Conservation (phyloP, 2,797 vertebrate species). For the Diceros bicornis region DNA sequence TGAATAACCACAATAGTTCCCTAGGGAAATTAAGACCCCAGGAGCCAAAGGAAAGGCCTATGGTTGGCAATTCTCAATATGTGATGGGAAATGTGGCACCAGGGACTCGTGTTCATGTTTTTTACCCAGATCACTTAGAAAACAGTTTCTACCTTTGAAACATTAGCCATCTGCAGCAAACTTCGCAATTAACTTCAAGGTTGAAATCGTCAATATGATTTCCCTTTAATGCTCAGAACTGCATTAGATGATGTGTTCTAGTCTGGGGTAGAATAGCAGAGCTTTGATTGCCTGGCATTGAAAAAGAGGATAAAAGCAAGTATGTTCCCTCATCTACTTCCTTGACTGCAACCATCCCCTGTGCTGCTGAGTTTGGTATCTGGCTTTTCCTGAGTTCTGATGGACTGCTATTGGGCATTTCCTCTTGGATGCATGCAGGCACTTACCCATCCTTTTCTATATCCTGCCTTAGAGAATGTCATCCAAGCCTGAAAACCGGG, state of each 20-base stretch:
- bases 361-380: background rate
- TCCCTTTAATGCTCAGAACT: slow-evolving; percentile 48
- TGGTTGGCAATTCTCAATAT: background rate
- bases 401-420: background rate
- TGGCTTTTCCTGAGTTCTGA: background rate
- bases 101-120: slow-evolving; percentile 35
- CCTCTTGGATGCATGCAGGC: background rate
- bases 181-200: slow-evolving; percentile 20
- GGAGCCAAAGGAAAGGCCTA: slow-evolving; percentile 59
- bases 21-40: slow-evolving; percentile 72
- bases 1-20: slow-evolving; percentile 61
- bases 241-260: background rate
- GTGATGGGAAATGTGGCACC: slow-evolving; percentile 36
- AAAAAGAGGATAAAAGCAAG: background rate
- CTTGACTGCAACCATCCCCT: background rate
- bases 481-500: background rate
- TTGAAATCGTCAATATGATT: slow-evolving; percentile 52
- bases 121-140: slow-evolving; percentile 56
- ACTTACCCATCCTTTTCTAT: background rate
- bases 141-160: slow-evolving; percentile 45
- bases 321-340: background rate
- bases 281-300: background rate
- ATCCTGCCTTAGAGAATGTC: background rate
- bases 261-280: background rate
- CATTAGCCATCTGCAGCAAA: slow-evolving; percentile 62